Conservation (phyloP, 2,797 vertebrate species). For the Vipera ursinii region DNA sequence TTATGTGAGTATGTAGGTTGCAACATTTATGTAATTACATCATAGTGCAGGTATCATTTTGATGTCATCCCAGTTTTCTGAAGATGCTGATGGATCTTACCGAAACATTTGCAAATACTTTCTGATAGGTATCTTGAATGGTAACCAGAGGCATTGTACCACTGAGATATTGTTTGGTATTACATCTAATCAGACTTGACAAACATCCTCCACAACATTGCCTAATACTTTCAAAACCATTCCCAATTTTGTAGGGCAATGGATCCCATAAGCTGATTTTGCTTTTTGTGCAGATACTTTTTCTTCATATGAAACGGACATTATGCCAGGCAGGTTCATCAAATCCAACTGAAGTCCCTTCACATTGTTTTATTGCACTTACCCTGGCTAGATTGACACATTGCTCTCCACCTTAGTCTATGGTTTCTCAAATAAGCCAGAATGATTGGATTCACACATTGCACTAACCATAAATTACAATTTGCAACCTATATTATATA, state of each 20-base stretch:
- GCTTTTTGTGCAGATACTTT: not conserved
- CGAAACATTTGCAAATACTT: not conserved
- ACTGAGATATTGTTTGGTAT: not conserved
- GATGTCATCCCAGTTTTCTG: not conserved
- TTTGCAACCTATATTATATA: not conserved
- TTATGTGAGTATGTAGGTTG: not conserved
- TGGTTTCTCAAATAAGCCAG: not conserved
- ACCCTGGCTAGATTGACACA: not conserved
- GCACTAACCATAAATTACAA: not conserved
- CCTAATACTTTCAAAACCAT: not conserved
- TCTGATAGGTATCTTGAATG: not conserved
- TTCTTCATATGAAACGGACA: not conserved
- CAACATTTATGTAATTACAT: not conserved
- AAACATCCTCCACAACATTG: not conserved
- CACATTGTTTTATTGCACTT: not conserved
- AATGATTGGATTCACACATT: not conserved
- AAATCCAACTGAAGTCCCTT: conserved; percentile 5
- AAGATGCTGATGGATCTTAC: not conserved
- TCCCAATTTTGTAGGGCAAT: not conserved
- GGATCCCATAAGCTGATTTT: not conserved
- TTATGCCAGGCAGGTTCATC: not conserved
- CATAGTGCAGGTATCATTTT: not conserved
- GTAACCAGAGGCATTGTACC: not conserved
- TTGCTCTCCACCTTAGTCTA: not conserved
- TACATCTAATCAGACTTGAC: not conserved